Conservation (phyloP, 2,113 vertebrate species). For the Jaculus jaculus region DNA sequence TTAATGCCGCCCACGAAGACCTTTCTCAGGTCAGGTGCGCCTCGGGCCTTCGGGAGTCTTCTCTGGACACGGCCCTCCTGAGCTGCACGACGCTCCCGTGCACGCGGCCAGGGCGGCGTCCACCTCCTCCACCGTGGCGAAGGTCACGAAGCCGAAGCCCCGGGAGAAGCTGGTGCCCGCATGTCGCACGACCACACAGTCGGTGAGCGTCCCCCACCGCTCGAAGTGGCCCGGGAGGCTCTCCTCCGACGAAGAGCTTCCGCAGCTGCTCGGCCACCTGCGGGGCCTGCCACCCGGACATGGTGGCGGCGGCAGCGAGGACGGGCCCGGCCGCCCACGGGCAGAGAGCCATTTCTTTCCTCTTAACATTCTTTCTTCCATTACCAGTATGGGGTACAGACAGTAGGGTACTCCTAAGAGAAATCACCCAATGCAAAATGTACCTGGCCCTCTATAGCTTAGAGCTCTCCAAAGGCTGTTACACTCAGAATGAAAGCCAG, state of each 20-base stretch:
- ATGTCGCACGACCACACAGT: too few relatives aligned
- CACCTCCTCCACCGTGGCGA: not conserved
- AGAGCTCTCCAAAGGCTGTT: not conserved
- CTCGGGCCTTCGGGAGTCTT: not conserved
- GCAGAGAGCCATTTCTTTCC: too few relatives aligned
- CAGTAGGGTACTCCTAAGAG: not conserved
- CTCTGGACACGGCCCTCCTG: not conserved
- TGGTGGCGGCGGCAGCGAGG: too few relatives aligned
- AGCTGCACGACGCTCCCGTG: not conserved
- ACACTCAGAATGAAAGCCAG: not conserved
- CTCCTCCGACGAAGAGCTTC: not conserved
- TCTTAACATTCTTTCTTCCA: not conserved
- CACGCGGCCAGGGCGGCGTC: not conserved
- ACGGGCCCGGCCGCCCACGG: too few relatives aligned
- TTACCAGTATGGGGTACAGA: not conserved
- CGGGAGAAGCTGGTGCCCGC: not conserved
- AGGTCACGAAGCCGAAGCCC: not conserved
- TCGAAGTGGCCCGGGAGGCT: not conserved
- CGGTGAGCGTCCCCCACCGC: too few relatives aligned
- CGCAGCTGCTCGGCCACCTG: rapidly evolving
- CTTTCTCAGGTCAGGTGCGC: not conserved
- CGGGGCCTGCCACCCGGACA: not conserved
- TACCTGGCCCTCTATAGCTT: not conserved
- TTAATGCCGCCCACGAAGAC: not conserved
- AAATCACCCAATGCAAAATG: not conserved